These are phyloP conservation scores for Menura novaehollandiae DNA, from an alignment of 2,113 vertebrate species.

Conservation along the genomic window DNA sequence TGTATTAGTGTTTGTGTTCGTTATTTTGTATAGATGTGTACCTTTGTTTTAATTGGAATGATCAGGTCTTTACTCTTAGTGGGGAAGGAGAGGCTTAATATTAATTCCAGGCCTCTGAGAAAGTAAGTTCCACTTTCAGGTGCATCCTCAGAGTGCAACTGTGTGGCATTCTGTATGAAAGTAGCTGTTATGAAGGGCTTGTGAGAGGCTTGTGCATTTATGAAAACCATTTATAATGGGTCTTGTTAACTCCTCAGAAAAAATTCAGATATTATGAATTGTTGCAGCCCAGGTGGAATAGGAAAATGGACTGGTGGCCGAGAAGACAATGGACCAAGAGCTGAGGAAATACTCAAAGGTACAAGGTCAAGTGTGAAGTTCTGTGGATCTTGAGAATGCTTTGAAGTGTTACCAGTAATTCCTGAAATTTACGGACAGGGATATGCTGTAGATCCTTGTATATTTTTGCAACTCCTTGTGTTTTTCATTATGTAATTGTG, in stretches of 20 bases:
- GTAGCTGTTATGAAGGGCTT: not conserved
- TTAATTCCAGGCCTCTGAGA: not conserved
- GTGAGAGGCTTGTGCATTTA: not conserved
- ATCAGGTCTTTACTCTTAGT: not conserved
- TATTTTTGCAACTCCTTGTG: not conserved
- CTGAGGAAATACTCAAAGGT: not conserved
- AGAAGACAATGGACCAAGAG: not conserved
- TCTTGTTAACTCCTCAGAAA: not conserved
- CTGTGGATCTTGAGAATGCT: not conserved
- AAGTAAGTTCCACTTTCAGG: not conserved
- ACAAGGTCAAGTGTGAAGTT: not conserved
- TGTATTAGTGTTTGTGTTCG: not conserved
- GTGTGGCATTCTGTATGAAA: not conserved
- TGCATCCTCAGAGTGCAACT: not conserved
- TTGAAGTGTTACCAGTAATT: not conserved
- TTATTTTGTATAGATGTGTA: not conserved
- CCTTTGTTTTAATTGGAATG: not conserved
- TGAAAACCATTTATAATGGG: not conserved
- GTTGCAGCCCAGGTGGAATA: not conserved
- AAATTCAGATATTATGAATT: accelerated
- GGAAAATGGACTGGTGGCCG: not conserved
- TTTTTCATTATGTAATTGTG: not conserved
- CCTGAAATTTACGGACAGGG: not conserved
- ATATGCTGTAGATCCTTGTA: not conserved
- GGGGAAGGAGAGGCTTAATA: not conserved